Evolutionary conservation across 1,140 invertebrate genomes (phyloP), one percentile per base, ranked within the genome.

Genomic region (Heliothis virescens): DNA sequence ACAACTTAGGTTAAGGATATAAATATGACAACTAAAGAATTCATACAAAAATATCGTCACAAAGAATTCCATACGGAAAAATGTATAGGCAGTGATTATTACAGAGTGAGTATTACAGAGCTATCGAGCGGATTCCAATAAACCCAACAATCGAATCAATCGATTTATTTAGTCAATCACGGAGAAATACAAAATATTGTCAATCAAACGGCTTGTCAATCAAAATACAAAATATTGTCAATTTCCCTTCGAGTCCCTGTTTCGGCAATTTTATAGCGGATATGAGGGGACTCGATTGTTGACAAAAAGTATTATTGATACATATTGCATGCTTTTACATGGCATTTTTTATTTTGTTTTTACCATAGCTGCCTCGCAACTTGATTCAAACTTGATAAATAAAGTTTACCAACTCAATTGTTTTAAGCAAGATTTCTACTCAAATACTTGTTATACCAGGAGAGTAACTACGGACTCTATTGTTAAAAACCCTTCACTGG

Each of bases 201-300:
- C 71, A 82, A 83, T 86, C 82, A 86, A 83, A 79, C 53, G 15
- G 60, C 15, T 48, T 76, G 74, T 76, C 74, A 81, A 76, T 67
- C 69, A 52, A 62, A 83, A 53, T 76, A 53, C 74, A 76, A 76
- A 86, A 89, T 86, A 85, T 85, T 83, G 80, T 55, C 82, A 83
- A 87, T 87, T 84, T 87, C 83, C 83, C 41, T 53, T 65, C 48
- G 63, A 62, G 47, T 55, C 75, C 80, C 82, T 82, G 74, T 84
- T 80, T 62, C 75, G 82, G 84, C 80, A 87, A 88, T 87, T 88
- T 85, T 79, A 80, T 57, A 82, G 69, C 86, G 88, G 88, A 90
- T 85, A 84, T 86, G 73, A 34, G 18, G 77, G 72, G 72, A 83
- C 82, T 82, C 63, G 83, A 82, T 82, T 85, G 74, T 83, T 65